These are phyloP conservation scores for Coregonus sp. DNA, from an alignment of 2,797 vertebrate species.

Conservation along the genomic window DNA sequence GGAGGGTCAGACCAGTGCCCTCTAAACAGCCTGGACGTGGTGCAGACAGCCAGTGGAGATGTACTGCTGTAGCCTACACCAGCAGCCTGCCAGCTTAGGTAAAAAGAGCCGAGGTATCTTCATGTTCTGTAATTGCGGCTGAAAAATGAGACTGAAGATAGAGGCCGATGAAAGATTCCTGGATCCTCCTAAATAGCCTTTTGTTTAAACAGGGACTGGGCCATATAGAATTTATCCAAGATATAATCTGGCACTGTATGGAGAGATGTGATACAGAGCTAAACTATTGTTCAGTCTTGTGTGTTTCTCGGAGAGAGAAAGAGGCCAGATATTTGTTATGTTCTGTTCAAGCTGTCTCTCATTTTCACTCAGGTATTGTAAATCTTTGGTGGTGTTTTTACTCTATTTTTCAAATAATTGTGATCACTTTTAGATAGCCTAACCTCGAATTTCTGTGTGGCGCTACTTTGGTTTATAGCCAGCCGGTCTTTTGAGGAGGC, in stretches of 20 bases:
- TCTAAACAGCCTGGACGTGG: neutral
- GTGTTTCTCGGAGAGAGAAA: neutral
- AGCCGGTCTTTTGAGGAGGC: neutral
- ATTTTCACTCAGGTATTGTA: neutral
- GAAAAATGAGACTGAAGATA: conserved; percentile 49
- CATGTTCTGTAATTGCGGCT: conserved; percentile 40
- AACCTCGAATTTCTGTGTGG: neutral
- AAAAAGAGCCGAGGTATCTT: conserved; percentile 29
- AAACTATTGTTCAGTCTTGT: neutral
- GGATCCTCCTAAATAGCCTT: conserved; percentile 43
- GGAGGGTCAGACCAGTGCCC: neutral
- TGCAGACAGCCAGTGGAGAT: conserved; percentile 7
- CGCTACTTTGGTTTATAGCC: neutral
- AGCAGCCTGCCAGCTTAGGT: too few relatives aligned
- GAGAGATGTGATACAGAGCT: neutral
- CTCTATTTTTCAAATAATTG: neutral
- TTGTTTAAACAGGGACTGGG: conserved; percentile 46
- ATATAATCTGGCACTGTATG: neutral
- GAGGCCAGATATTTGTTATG: neutral
- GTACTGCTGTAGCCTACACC: neutral
- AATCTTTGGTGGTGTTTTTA: neutral
- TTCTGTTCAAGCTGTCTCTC: neutral
- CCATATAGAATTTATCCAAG: neutral
- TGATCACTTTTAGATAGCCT: neutral
- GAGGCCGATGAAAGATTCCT: conserved; percentile 44